Base-by-base conservation (phyloP, 2,113 vertebrate species). In the Xenus cinereus region DNA sequence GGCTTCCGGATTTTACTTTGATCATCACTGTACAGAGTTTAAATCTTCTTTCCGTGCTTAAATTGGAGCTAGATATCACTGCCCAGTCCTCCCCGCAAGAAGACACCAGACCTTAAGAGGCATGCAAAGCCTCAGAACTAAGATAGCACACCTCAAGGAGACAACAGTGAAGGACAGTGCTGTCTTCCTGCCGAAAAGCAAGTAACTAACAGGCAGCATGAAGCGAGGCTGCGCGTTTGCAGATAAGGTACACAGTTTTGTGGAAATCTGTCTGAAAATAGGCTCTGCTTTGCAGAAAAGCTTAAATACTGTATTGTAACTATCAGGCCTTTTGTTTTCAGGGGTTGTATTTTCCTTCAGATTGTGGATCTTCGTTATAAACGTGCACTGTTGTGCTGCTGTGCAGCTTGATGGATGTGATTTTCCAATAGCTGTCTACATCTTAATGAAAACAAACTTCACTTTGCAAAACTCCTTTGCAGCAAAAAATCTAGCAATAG, bases 1-100 rank as follows among this genome's bases (percentile, higher is more conserved):
- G 72, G 54, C 18, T 85, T 83, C 75, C 80, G 75, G 68, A 88
- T 93, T 96, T 95, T 62, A 71, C 82, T 96, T 90, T 95, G 82
- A 96, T 95, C 75, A 63, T 59, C 21, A 39, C 45, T 84, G 56
- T 59, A 43, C 28, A 59, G 86, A 77, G 50, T 81, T 86, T 73
- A 86, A 80, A 92, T 76, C 90, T 94, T 90, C 37, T 86, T 80
- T 74, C 33, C 22, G 57, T 74, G 56, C 79, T 71, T 80, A 91
- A 93, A 88, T 16, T 83, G 12, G 59, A 90, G 16, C 43, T 51
- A 83, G 67, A 16, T 71, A 76, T 54, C 37, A 33, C 37, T 46
- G 39, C 11, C 63, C 4, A 0, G 20, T 37, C 48, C 27, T 80
- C n/a, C 71, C 45, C 51, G 54, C 41, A 74, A 67, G 39, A 67